These are phyloP conservation scores for Didymodactylos carnosus DNA, from an alignment of 2,888 invertebrate genomes.

Conservation along the genomic window DNA sequence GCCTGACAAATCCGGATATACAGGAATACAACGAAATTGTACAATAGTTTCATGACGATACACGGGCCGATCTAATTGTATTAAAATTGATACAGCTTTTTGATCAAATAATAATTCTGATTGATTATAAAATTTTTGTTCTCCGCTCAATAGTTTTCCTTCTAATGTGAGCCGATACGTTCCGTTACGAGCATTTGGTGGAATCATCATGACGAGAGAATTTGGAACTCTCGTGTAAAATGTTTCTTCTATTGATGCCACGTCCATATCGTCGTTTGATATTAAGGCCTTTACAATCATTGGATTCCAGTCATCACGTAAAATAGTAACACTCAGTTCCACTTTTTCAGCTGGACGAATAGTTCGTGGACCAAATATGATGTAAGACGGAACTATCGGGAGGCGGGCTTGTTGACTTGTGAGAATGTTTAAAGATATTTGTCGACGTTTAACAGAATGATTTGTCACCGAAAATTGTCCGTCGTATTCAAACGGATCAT, in stretches of 20 bases:
- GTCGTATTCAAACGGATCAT: no score
- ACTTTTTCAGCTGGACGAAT: conserved; percentile 11
- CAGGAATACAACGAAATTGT: conserved; percentile 69
- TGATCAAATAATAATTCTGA: conserved; percentile 7
- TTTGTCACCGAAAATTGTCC: no score
- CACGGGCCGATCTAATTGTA: conserved; percentile 9
- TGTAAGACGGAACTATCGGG: not conserved
- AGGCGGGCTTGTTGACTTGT: not conserved
- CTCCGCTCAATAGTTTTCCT: conserved; percentile 9
- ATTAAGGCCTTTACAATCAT: conserved; percentile 10
- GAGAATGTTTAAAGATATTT: not conserved
- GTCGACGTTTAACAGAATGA: not conserved
- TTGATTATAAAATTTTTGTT: conserved; percentile 5
- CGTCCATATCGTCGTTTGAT: conserved; percentile 6
- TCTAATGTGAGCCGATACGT: conserved; percentile 8
- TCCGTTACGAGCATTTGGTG: conserved; percentile 1
- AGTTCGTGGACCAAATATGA: conserved; percentile 4
- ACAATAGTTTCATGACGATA: conserved; percentile 27
- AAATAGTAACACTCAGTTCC: conserved; percentile 3
- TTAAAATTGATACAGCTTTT: conserved; percentile 11
- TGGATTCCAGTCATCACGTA: conserved; percentile 5
- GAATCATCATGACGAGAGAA: conserved; percentile 8
- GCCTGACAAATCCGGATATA: conserved; percentile 70
- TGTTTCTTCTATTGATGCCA: not conserved
- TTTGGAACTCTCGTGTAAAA: not conserved